These are phyloP conservation scores for Coptodon rendalli DNA, from an alignment of 2,113 vertebrate genomes.

Conservation along the genomic window DNA sequence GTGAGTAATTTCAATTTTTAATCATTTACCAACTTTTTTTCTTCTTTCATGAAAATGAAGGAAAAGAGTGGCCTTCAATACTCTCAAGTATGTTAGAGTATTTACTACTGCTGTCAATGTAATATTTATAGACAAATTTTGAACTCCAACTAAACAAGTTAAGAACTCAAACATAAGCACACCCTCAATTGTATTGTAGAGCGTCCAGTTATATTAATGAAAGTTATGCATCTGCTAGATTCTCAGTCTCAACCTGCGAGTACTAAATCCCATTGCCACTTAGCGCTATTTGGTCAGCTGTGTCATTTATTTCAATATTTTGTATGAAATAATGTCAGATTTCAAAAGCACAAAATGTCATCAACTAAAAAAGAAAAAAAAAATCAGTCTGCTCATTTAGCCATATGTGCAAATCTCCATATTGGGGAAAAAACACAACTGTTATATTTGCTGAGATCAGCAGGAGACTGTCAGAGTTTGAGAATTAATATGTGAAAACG, in stretches of 20 bases:
- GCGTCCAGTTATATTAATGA: background rate
- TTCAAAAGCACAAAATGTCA: background rate
- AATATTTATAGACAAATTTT: background rate
- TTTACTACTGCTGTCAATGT: background rate
- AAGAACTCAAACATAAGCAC: background rate
- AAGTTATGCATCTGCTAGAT: background rate
- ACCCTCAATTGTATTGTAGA: background rate
- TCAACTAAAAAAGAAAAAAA: background rate
- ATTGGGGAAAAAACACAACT: background rate
- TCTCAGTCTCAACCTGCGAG: background rate
- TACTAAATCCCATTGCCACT: background rate
- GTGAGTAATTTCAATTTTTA: background rate
- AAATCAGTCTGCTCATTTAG: background rate
- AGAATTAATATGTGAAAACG: background rate
- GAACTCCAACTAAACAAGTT: background rate
- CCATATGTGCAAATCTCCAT: background rate
- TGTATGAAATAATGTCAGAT: background rate
- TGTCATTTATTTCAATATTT: background rate
- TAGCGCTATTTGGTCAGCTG: background rate
- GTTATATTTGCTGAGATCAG: background rate
- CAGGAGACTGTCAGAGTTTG: background rate
- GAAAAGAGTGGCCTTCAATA: background rate
- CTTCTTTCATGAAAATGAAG: background rate
- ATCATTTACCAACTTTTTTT: background rate
- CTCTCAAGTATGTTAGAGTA: background rate